Base-by-base conservation (phyloP, 2,888 invertebrate species). In the Cephus rjabovi region DNA sequence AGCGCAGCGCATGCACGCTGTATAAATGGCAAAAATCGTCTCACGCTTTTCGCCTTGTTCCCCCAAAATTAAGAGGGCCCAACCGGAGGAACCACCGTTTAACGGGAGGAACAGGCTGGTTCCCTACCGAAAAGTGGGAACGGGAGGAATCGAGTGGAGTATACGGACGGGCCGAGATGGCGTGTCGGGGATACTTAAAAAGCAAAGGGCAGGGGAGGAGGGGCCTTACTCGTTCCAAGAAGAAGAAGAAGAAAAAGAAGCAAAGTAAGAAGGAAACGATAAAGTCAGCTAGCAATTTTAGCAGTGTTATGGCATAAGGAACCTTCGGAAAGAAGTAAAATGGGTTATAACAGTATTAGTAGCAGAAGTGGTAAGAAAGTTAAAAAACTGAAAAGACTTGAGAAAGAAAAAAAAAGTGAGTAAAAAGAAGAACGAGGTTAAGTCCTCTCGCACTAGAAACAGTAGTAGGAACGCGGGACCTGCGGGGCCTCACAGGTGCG, bases 131-230 rank as follows among this genome's bases (percentile, higher is more conserved):
- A 40, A 40, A 40, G 40, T 40, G 40, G 40, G 40, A 40, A 40
- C 40, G 40, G 40, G 40, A 40, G 40, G 40, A 40, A 40, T 40
- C 40, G 6, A 40, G 40, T 15, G 40, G 40, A 40, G 15, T 4
- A 40, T 40, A 40, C 15, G 6, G 40, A 33, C 12, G 15, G 70
- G 70, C 30, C 4, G 70, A 30, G 88, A 89, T 90, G 88, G 89
- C 90, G 90, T 90, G 89, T 86, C 85, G 83, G 79, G 85, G 88
- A 88, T 88, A 89, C 88, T 89, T 90, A 88, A 84, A 84, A 40
- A 84, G 82, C 84, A 31, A 70, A 70, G 11, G 70, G 23, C 35
- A 35, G 35, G 35, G 35, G 12, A 12, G 35, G 12, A 12, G 31
- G 31, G 70, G 70, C 33, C 30, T 70, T 11, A 30, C 70, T 6